Base-by-base conservation (phyloP, 2,113 vertebrate genomes). In the Oceanodroma tethys region DNA sequence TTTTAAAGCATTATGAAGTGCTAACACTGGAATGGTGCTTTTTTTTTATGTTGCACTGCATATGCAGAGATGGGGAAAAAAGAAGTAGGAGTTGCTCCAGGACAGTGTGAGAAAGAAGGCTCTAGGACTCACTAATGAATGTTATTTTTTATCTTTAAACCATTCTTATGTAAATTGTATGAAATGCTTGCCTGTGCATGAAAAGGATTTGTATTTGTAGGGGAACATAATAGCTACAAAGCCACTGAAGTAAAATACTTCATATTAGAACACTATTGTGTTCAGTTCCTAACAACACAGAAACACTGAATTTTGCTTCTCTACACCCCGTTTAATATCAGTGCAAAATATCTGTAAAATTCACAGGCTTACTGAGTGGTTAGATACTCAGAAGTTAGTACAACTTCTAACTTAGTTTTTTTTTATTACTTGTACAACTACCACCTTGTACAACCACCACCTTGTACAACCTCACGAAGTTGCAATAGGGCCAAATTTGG, bases 381-480 rank as follows among this genome's bases (percentile, higher is more conserved):
- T 52, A 3, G 1, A 80, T 59, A 63, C 30, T 71, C 15, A 20
- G 47, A 88, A 53, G 16, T 50, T 17, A 65, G 3, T 36, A n/a
- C 6, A 70, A 76, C 23, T 42, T 66, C 34, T 65, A 52, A 56
- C 8, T 14, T 55, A 29, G 3, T 70, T 89, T 78, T 65, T 14
- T 40, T 89, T 84, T 53, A 11, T 23, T 45, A 12, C 11, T 58
- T 56, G 1, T 40, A 30, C 27, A 71, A 26, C 4, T 27, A 30
- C 4, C 4, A 26, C 7, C 9, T 42, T n/a, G 4, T 32, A 43
- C 5, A 71, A 26, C 4, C 30, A 30, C 4, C 4, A 26, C 7
- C 9, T 42, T n/a, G 4, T 32, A 43, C 5, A 71, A n/a, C 7
- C 6, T 50, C 32, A 53, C 0, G 0, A 60, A 60, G 1, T 32